phyloP scores from a whole-genome alignment of 2,888 invertebrate species.

The Yponomeuta sedellus region DNA sequence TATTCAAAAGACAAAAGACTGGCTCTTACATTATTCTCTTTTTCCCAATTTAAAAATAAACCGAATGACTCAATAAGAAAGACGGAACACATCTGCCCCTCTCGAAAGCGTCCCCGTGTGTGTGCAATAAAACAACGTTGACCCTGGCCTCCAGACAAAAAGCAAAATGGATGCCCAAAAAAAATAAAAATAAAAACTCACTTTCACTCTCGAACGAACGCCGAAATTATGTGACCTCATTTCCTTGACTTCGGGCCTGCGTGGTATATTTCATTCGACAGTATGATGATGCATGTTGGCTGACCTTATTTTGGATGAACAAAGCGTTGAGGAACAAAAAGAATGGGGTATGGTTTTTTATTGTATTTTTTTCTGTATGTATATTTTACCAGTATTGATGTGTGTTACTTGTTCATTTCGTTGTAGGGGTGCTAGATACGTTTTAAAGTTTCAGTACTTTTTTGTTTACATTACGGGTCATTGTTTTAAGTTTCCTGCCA shows the following conservation, averaged over 20 bases:
- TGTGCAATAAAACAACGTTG: conserved; percentile 37
- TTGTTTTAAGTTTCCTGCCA: not conserved
- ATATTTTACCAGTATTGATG: not conserved
- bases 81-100: conserved; percentile 44
- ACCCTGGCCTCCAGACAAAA: conserved; percentile 49
- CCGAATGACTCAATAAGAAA: conserved; percentile 32
- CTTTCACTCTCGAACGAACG: conserved; percentile 28
- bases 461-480: too few species aligned
- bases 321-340: not conserved
- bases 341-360: not conserved
- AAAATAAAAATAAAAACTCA: conserved; percentile 25
- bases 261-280: conserved; percentile 21
- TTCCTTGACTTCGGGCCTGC: conserved; percentile 26
- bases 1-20: not conserved
- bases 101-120: conserved; percentile 8
- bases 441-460: too few species aligned
- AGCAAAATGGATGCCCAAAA: conserved; percentile 39
- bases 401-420: not conserved
- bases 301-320: not conserved
- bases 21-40: not conserved
- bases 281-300: conserved; percentile 16
- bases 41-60: conserved; percentile 15
- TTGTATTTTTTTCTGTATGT: not conserved
- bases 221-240: conserved; percentile 58
- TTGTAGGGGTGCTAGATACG: not conserved